Base-by-base conservation (phyloP, 2,888 invertebrate genomes). In the Arenicola marina region DNA sequence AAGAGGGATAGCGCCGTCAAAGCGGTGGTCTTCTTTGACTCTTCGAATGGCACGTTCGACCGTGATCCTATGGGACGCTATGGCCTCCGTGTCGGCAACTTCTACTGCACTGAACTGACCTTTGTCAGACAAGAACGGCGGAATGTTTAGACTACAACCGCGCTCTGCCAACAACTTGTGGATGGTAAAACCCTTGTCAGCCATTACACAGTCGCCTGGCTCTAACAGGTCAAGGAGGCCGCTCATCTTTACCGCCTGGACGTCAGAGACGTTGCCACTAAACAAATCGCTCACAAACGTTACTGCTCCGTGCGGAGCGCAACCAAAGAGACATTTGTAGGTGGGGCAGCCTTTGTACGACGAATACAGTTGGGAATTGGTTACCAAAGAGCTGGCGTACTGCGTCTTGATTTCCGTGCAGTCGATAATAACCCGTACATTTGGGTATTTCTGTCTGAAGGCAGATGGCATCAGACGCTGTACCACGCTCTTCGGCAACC, bases 401-500 rank as follows among this genome's bases (percentile, higher is more conserved):
- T n/a, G 63, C 21, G 54, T 53, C 57, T 56, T 65, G 3, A 69
- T 60, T 56, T 69, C 66, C 29, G 67, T 69, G 29, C 67, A 69
- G 54, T 69, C 66, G 11, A 68, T 32, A 18, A 65, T 65, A 0
- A 69, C 62, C 21, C 64, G 44, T 18, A 31, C 29, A 7, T 29
- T 24, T 11, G 53, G 31, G 29, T 53, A 53, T 24, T 7, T 53
- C 15, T 7, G 4, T 15, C 21, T 24, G 31, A 53, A 53, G 7
- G 4, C 7, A 28, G 21, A 24, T 53, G 53, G 53, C 53, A 53
- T 53, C 4, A 18, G 15, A 11, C 21, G 21, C 4, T 53, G 11
- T 18, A 53, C 21, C 15, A 28, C 11, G 11, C 21, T 53, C 29
- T 11, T 7, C 4, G 21, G 15, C 7, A 24, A 28, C 53, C 53